Evolutionary conservation across 2,113 vertebrate genomes (phyloP).

Genomic region (Stictonetta naevosa): DNA sequence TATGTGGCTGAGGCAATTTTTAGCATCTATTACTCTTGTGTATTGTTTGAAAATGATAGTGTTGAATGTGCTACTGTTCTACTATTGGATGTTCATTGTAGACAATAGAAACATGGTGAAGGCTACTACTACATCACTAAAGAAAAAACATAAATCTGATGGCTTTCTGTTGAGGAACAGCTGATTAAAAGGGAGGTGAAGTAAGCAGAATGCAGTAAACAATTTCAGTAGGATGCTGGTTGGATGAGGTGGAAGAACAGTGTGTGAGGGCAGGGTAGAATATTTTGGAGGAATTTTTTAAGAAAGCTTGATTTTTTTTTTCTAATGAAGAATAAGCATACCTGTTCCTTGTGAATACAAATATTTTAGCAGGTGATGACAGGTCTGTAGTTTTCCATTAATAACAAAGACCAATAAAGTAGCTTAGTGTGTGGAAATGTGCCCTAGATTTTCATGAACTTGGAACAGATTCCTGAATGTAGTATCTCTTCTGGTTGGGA

Average conservation of each 20-base stretch:
- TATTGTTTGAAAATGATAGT: conserved; percentile 53
- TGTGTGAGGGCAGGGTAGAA: too few relatives aligned
- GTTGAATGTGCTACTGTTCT: conserved; percentile 15
- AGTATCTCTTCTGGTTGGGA: neutral
- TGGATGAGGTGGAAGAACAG: neutral
- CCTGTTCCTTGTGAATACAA: neutral
- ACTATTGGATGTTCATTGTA: neutral
- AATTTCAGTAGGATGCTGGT: neutral
- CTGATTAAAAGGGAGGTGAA: conserved; percentile 43
- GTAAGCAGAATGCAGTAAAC: neutral
- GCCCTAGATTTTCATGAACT: neutral
- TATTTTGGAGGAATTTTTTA: neutral
- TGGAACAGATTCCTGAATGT: neutral
- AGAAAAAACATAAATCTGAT: conserved; percentile 7
- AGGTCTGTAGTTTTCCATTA: neutral
- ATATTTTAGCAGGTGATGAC: neutral
- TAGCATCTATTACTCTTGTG: conserved; percentile 46
- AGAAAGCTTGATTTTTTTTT: neutral
- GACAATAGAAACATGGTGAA: neutral
- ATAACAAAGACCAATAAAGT: too few relatives aligned
- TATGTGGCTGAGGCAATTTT: conserved; percentile 22
- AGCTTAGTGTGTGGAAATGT: neutral
- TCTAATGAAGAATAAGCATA: neutral
- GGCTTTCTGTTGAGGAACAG: neutral
- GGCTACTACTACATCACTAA: neutral